Evolutionary conservation across 2,113 vertebrate genomes (phyloP).

Genomic region (Alligator mississippiensis): DNA sequence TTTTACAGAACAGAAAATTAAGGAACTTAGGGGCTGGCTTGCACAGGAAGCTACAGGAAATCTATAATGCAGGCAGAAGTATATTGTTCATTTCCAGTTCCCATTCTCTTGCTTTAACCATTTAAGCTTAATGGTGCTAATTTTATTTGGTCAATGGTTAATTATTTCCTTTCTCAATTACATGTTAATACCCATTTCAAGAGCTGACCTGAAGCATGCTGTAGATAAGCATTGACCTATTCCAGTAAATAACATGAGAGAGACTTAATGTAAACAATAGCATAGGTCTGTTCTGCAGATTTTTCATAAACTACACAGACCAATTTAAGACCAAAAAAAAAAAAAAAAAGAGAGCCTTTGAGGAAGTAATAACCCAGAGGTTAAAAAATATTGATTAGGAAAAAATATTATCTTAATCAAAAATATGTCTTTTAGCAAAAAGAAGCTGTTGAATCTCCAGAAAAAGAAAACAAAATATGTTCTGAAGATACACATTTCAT

Average conservation of each 20-base stretch:
- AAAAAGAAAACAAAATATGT: conserved; percentile 69
- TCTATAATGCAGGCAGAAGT: not conserved
- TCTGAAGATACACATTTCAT: conserved; percentile 74
- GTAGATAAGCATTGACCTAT: conserved; percentile 72
- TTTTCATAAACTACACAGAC: conserved; percentile 82
- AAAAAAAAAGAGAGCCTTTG: conserved; percentile 65
- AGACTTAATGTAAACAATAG: conserved; percentile 81
- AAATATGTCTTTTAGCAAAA: conserved; percentile 78
- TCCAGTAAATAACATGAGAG: conserved; percentile 78
- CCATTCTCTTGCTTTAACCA: conserved; percentile 5
- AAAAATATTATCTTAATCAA: conserved; percentile 84
- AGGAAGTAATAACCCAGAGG: conserved; percentile 82
- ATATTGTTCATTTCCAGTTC: not conserved
- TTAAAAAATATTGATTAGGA: conserved; percentile 85
- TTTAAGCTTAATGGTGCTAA: not conserved
- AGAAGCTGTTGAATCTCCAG: conserved; percentile 67
- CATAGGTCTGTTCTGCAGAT: conserved; percentile 72
- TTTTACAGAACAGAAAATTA: not conserved
- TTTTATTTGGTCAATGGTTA: conserved; percentile 65
- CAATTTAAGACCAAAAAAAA: conserved; percentile 59
- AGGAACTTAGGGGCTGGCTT: not conserved
- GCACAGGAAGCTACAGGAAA: not conserved
- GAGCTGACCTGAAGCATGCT: conserved; percentile 69
- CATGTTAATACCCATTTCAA: conserved; percentile 72
- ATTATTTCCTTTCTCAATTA: conserved; percentile 71